Evolutionary conservation across 2,888 invertebrate species (phyloP).

Genomic region (Selenia dentaria): DNA sequence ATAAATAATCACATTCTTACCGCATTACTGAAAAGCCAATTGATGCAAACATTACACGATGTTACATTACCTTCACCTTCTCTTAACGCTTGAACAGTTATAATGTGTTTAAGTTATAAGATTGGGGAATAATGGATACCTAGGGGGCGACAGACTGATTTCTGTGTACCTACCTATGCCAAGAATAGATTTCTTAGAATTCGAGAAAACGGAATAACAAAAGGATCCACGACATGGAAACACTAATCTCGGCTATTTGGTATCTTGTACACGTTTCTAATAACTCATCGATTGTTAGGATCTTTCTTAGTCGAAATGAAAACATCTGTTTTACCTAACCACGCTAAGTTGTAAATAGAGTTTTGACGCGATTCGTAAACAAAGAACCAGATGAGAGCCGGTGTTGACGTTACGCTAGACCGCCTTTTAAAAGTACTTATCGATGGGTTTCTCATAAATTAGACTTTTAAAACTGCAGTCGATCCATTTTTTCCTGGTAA

Average conservation of each 20-base stretch:
- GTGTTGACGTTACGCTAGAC: constrained; percentile 59
- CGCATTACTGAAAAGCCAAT: too few species aligned
- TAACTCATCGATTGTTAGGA: constrained; percentile 39
- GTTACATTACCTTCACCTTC: too few species aligned
- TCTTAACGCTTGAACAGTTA: too few species aligned
- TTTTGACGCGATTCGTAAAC: constrained; percentile 59
- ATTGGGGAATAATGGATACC: too few species aligned
- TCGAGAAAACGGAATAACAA: too few species aligned
- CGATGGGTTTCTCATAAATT: constrained; percentile 28
- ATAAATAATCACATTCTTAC: too few species aligned
- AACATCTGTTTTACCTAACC: constrained; percentile 67
- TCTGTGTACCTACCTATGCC: too few species aligned
- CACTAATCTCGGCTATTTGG: too few species aligned
- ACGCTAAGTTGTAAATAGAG: constrained; percentile 56
- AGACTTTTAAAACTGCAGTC: constrained; percentile 5
- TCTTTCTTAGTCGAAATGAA: constrained; percentile 47
- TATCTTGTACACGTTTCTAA: constrained; percentile 10
- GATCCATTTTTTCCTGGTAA: neutral
- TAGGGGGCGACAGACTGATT: too few species aligned
- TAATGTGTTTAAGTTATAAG: too few species aligned
- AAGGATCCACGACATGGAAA: neutral
- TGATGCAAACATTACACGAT: too few species aligned
- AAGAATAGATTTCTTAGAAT: too few species aligned
- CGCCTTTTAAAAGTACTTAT: constrained; percentile 39
- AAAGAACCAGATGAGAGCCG: constrained; percentile 61